These are phyloP conservation scores for Tridacna gigas DNA, from an alignment of 2,888 invertebrate genomes.

Conservation along the genomic window DNA sequence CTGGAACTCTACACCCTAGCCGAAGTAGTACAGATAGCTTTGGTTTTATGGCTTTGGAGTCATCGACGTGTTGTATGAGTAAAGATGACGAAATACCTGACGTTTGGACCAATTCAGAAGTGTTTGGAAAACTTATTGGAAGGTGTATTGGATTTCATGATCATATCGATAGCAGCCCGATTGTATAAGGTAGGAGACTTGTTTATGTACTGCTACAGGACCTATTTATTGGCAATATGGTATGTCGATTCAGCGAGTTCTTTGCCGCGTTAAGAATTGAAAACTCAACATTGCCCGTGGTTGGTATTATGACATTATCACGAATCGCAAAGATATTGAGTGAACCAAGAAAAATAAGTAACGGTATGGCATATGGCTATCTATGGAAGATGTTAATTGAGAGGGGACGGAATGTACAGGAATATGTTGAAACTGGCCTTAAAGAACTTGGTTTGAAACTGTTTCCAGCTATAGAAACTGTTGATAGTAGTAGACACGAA, in stretches of 20 bases:
- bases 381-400: conserved; percentile 16
- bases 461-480: conserved; percentile 36
- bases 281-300: background rate
- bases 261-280: background rate
- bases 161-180: background rate
- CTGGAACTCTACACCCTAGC: conserved; percentile 4
- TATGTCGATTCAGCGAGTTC: conserved; percentile 33
- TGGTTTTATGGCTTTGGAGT: conserved; percentile 25
- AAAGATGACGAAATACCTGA: conserved; percentile 6
- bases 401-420: background rate
- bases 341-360: conserved; percentile 7
- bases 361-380: conserved; percentile 11
- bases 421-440: conserved; percentile 25
- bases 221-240: conserved; percentile 28
- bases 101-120: conserved; percentile 8
- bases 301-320: conserved; percentile 10
- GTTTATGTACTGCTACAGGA: conserved; percentile 30
- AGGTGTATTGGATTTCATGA: conserved; percentile 9
- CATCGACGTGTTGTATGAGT: conserved; percentile 20
- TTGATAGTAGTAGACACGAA: background rate
- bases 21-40: conserved; percentile 8
- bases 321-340: conserved; percentile 2
- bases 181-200: conserved; percentile 2
- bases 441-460: conserved; percentile 16
- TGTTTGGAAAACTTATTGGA: background rate